Conservation (phyloP, 2,113 vertebrate species). For the Pollimyrus isidori region DNA sequence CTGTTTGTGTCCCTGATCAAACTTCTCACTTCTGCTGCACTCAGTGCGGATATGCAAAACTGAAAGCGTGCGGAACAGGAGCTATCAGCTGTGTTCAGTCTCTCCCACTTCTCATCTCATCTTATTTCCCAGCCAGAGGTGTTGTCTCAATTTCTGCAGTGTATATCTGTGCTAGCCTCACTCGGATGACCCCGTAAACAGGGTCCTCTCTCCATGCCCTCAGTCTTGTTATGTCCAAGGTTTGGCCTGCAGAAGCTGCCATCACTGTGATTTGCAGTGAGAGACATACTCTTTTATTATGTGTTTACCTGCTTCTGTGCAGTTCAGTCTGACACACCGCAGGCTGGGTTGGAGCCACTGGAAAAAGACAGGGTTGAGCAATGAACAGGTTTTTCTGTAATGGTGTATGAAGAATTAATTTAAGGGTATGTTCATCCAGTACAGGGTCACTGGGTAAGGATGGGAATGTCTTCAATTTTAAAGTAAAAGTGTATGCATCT, state of each 20-base stretch:
- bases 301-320: neutral
- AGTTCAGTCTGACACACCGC: neutral
- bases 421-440: neutral
- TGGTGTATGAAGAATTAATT: neutral
- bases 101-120: neutral
- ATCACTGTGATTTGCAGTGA: neutral
- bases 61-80: neutral
- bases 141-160: neutral
- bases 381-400: neutral
- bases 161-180: neutral
- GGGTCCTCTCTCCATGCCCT: neutral
- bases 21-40: neutral
- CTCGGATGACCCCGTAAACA: neutral
- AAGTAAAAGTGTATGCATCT: neutral
- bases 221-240: neutral
- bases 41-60: slow-evolving; percentile 2
- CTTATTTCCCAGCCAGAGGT: neutral
- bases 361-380: neutral
- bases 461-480: neutral
- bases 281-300: neutral
- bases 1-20: neutral
- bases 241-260: neutral
- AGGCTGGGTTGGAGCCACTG: neutral
- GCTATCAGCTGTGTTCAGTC: neutral
- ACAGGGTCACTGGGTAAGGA: neutral